Evolutionary conservation across 2,113 vertebrate species (phyloP).

Genomic region (Tonatia bakeri): DNA sequence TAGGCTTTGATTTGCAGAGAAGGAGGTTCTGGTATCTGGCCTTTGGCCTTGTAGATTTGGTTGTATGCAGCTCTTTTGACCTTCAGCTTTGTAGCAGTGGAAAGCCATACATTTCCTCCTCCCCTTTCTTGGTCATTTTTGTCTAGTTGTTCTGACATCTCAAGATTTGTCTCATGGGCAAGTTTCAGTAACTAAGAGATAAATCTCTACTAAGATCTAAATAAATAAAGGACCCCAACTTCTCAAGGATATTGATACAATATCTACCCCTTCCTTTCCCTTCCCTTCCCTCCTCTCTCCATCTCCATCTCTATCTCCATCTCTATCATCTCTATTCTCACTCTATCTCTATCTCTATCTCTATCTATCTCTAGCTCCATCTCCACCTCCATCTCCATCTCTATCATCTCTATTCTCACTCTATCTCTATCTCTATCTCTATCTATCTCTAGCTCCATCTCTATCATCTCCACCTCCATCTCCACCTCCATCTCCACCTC

Average conservation of each 20-base stretch:
- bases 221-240: background rate
- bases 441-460: background rate
- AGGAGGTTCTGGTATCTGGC: background rate
- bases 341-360: background rate
- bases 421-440: background rate
- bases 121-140: slow-evolving; percentile 52
- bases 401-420: too few species aligned
- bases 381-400: background rate
- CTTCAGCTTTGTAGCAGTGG: slow-evolving; percentile 30
- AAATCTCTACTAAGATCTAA: background rate
- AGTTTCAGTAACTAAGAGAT: background rate
- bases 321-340: too few species aligned
- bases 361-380: background rate
- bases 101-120: background rate
- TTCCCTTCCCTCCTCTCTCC: background rate
- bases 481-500: background rate
- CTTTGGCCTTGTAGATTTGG: background rate
- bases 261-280: background rate
- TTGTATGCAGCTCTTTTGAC: background rate
- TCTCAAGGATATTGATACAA: background rate
- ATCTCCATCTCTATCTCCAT: background rate
- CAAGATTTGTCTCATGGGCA: background rate
- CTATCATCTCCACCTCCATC: background rate
- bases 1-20: slow-evolving; percentile 2
- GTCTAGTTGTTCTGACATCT: background rate